phyloP scores from a whole-genome alignment of 2,113 vertebrate species.

The Scytalopus superciliaris region DNA sequence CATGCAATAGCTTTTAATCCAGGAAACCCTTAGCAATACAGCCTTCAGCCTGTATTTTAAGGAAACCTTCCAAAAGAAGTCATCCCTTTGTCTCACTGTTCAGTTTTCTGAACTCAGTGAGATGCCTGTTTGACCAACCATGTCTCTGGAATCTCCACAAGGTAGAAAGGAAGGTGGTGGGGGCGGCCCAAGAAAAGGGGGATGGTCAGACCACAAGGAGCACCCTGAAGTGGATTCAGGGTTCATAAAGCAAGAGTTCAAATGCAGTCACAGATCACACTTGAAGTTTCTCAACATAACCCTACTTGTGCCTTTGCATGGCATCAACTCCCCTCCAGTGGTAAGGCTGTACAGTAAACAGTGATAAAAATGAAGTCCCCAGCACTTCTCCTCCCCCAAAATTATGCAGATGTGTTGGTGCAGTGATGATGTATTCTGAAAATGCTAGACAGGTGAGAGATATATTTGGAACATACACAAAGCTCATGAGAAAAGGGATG shows the following conservation, averaged over 20 bases:
- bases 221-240: not conserved
- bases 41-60: not conserved
- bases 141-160: not conserved
- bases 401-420: not conserved
- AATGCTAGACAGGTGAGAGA: not conserved
- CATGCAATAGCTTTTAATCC: not conserved
- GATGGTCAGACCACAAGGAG: fast-evolving
- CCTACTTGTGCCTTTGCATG: not conserved
- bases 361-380: not conserved
- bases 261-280: not conserved
- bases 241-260: not conserved
- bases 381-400: not conserved
- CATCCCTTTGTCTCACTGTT: not conserved
- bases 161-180: not conserved
- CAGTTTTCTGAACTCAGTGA: not conserved
- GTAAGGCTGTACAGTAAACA: not conserved
- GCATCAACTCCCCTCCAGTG: not conserved
- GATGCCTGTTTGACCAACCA: not conserved
- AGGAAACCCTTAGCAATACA: not conserved
- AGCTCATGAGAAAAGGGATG: not conserved
- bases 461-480: fast-evolving
- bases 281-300: not conserved
- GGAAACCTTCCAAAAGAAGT: not conserved
- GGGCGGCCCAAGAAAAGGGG: not conserved
- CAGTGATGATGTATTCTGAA: not conserved